Base-by-base conservation (phyloP, 2,888 invertebrate genomes). In the Cerastoderma edule region DNA sequence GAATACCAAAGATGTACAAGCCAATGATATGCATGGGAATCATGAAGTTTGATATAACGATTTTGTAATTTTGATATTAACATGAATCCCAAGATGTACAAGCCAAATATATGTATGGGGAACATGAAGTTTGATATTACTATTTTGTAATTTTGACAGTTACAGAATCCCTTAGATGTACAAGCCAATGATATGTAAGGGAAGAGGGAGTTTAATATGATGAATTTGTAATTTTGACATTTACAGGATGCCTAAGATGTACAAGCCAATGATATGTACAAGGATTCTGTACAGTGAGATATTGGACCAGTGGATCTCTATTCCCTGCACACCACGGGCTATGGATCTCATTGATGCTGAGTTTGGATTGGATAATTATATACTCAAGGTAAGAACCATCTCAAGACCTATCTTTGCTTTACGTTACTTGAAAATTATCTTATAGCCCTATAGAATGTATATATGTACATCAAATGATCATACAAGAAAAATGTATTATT, bases 321-420 rank as follows among this genome's bases (percentile, higher is more conserved):
- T 97, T 0, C 94, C 95, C 5, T 95, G 98, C 0, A 99, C 99
- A 8, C 94, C 95, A 72, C 94, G 98, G 85, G 95, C 98, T 0
- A 94, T 98, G 69, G 94, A 95, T 85, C 94, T 97, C 82, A 97
- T 99, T 83, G 96, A 99, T 93, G 95, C 97, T 83, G 95, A 96
- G 90, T 96, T 96, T 93, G 99, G 99, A 10, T 96, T 99, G 89
- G 99, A 99, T 93, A 95, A 96, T 92, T 99, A 99, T 93, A 94
- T 99, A 88, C 94, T 99, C 28, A 96, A 96, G 94, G 96, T 96
- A 92, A 39, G 16, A 44, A 10, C 16, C 44, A n/a, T 32, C 44
- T n/a, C n/a, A n/a, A n/a, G n/a, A n/a, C n/a, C n/a, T n/a, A n/a
- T n/a, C n/a, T n/a, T n/a, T n/a, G n/a, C n/a, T n/a, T n/a, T n/a